phyloP scores from a whole-genome alignment of 2,888 invertebrate species.

The Nasonovia ribisnigri region DNA sequence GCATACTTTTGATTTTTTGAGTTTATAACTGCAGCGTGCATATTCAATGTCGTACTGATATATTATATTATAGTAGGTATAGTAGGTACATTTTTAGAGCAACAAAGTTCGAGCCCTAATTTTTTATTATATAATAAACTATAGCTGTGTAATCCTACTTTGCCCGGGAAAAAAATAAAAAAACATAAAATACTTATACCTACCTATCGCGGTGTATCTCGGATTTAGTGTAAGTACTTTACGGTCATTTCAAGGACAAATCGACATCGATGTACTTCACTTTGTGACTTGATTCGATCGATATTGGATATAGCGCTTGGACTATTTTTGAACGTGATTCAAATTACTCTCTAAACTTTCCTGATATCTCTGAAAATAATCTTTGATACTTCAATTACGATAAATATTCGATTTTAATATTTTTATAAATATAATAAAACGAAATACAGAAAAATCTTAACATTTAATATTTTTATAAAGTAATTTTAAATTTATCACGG shows the following conservation, averaged over 20 bases:
- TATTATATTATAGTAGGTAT: too few species aligned
- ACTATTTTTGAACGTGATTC: not conserved
- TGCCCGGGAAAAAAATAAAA: not conserved
- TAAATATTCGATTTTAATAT: too few species aligned
- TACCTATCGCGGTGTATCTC: not conserved
- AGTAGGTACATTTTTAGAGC: not conserved
- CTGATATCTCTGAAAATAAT: not conserved
- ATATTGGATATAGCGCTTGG: too few species aligned
- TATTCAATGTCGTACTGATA: not conserved
- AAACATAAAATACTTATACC: not conserved
- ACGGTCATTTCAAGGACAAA: not conserved
- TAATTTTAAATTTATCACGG: too few species aligned
- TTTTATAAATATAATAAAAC: too few species aligned
- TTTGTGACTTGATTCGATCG: not conserved
- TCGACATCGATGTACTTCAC: not conserved
- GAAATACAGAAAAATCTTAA: too few species aligned
- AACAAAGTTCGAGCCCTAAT: not conserved
- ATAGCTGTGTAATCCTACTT: not conserved
- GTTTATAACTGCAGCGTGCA: not conserved
- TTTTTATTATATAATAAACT: not conserved
- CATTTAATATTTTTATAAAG: too few species aligned
- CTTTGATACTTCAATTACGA: too few species aligned
- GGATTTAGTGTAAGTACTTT: not conserved
- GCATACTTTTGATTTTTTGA: not conserved
- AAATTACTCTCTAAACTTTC: not conserved